Percentiles rank a stretch among this genome's conserved stretches.
Conservation (phyloP, 2,113 vertebrate species). For the Zosterops hypoxanthus region DNA sequence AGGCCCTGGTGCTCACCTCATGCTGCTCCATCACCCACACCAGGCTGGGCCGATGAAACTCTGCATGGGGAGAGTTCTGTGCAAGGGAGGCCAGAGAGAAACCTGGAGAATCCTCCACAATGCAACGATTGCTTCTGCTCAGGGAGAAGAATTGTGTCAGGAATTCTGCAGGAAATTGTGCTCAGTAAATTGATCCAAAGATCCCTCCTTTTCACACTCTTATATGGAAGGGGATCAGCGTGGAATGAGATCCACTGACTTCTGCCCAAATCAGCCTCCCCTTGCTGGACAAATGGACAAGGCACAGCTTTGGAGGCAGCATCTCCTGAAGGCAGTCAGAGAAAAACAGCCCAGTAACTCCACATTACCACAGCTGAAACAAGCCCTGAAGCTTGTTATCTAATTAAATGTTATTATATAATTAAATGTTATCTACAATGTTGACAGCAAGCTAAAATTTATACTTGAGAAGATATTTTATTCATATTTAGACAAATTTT, state of each 20-base stretch:
- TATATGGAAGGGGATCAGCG: not conserved
- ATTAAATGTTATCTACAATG: not conserved
- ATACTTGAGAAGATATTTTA: not conserved
- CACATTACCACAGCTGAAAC: not conserved
- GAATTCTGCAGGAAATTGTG: not conserved
- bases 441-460: not conserved
- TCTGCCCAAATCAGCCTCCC: not conserved
- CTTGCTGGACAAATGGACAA: not conserved
- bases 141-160: not conserved
- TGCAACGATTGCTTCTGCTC: fast-evolving
- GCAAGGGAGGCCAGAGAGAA: not conserved
- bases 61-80: not conserved
- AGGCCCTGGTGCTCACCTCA: not conserved
- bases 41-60: not conserved
- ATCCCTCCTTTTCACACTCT: not conserved
- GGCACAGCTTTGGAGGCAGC: not conserved
- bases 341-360: not conserved
- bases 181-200: not conserved
- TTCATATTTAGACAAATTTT: not conserved
- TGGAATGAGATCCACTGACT: not conserved
- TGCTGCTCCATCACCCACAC: fast-evolving
- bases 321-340: not conserved
- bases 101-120: not conserved
- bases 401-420: not conserved
- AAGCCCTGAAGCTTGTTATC: not conserved